Base-by-base conservation (phyloP, 1,140 invertebrate species). In the Drosophila nigromelanica region DNA sequence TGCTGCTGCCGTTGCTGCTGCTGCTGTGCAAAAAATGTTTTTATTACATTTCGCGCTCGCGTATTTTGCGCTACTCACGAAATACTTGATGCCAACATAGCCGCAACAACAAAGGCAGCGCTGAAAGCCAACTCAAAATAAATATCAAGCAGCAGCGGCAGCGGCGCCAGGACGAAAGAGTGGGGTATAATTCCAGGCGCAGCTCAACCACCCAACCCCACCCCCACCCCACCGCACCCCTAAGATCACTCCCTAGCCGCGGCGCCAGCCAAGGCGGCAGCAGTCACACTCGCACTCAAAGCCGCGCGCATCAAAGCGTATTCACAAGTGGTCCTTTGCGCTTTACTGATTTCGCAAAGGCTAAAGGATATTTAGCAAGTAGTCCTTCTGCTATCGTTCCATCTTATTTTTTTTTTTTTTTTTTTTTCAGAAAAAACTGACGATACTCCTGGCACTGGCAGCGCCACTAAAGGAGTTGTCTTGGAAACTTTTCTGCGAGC, bases 241-340 rank as follows among this genome's bases (percentile, higher is more conserved):
- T 18, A 18, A 18, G 18, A 18, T 48, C 1, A 12, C 50, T 8
- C 1, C 1, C n/a, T 14, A 18, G 2, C 24, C 12, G n/a, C 50
- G 5, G 39, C n/a, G 27, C 4, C 42, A 18, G 48, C 40, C 68
- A 35, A 60, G 35, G 35, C 67, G 39, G 18, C 43, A 58, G 79
- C 86, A 90, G 71, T 85, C 75, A 86, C 77, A 89, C 70, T 72
- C 70, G 66, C 81, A 78, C 81, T 78, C 75, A 79, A 81, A 79
- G 80, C 77, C 74, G 83, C 68, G 82, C 87, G 79, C 87, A 90
- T 90, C 87, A 90, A 90, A 90, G 87, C 87, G 87, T 90, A 87
- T 90, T 90, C 81, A 90, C 81, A 90, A 90, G 87, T 90, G 82
- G 82, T 87, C 79, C 82, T 89, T 87, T 77, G 78, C 78, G 87